Evolutionary conservation across 2,113 vertebrate species (phyloP), one percentile per base, ranked within the genome.

Genomic region (Gadus macrocephalus): DNA sequence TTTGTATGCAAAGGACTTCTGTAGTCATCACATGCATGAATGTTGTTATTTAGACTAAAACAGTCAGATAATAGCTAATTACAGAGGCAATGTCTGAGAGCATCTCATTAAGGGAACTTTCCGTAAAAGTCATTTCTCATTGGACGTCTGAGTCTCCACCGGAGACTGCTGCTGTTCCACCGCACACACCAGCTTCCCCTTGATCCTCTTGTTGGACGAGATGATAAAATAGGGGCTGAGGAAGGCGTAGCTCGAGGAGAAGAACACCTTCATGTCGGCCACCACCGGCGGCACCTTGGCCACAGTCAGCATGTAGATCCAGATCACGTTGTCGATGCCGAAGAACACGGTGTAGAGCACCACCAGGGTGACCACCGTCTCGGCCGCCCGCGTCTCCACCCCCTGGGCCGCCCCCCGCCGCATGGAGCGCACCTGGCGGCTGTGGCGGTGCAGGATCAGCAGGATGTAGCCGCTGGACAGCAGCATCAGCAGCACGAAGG

Each of bases 231-330:
- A 88, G 0, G 92, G 92, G 68, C 92, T 92, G 78, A 93, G 79
- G 0, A 77, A 77, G 16, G 91, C 91, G 1, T 93, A 93, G 68
- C 90, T 91, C n/a, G 91, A 92, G 6, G 93, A 93, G 78, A 91
- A 93, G 72, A 93, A 93, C 64, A 93, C 86, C 68, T 88, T 89
- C 91, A 93, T 92, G 62, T 93, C 92, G 2, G 88, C 89, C 71
- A 93, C 86, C 31, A 91, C 85, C 0, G 90, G 88, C 1, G 91
- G 86, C 49, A 93, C 92, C 74, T 89, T 89, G 0, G 86, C 27
- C 72, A 91, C 87, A 0, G 91, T 93, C 81, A 93, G 79, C 93
- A 93, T 93, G 83, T 93, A 92, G 74, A 93, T 91, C 92, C 91
- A 93, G 81, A 93, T 93, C 1, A 91, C 74, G 5, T 93, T 93